Evolutionary conservation across 2,888 invertebrate species (phyloP).

Genomic region (Mythimna loreyi): DNA sequence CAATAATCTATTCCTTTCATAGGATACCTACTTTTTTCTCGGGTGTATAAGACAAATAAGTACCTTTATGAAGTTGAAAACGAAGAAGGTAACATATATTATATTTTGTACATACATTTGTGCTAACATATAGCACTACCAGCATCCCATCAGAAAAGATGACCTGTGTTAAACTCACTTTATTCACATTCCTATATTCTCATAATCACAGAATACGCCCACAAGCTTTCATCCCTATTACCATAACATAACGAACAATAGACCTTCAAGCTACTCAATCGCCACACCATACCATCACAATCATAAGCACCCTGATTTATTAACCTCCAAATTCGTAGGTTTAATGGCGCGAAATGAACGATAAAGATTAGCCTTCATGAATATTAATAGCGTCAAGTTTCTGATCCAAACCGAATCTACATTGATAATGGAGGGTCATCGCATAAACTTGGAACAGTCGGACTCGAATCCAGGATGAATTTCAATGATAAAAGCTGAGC

Average conservation of each 20-base stretch:
- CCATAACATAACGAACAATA: constrained; percentile 56
- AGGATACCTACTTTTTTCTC: too few species aligned
- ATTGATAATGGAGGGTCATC: constrained; percentile 69
- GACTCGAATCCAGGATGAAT: constrained; percentile 45
- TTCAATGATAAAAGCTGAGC: constrained; percentile 43
- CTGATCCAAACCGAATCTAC: constrained; percentile 68
- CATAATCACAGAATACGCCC: constrained; percentile 7
- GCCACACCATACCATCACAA: constrained; percentile 58
- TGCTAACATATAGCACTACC: background rate
- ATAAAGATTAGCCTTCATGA: constrained; percentile 77
- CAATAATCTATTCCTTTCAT: too few species aligned
- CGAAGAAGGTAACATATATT: too few species aligned
- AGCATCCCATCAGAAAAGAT: background rate
- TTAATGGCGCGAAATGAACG: constrained; percentile 81
- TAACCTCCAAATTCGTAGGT: constrained; percentile 72
- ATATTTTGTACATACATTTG: too few species aligned
- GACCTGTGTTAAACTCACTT: background rate
- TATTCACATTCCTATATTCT: background rate
- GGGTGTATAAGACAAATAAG: too few species aligned
- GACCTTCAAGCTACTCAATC: constrained; percentile 48
- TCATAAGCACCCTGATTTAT: constrained; percentile 76
- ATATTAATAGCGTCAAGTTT: constrained; percentile 74
- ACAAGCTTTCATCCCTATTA: constrained; percentile 41
- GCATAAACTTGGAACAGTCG: constrained; percentile 58
- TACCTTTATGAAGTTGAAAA: too few species aligned